These are phyloP conservation scores for Rotaria sp. DNA, from an alignment of 2,888 invertebrate species.

Conservation along the genomic window DNA sequence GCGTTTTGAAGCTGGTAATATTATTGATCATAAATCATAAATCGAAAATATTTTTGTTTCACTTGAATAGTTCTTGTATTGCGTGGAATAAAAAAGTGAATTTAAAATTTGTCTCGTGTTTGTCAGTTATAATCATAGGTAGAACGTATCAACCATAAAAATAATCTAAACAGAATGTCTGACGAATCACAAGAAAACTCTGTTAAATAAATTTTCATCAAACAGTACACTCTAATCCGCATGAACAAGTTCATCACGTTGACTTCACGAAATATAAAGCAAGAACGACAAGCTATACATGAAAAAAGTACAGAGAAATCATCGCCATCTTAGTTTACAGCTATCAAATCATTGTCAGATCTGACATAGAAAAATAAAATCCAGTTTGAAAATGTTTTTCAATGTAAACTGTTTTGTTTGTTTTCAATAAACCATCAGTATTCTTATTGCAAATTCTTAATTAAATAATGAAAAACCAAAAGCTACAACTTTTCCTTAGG, in stretches of 20 bases:
- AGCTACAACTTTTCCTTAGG: rapidly evolving
- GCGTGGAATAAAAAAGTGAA: too few species aligned
- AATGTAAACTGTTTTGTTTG: not conserved
- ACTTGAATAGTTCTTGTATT: too few species aligned
- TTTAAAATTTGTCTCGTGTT: too few species aligned
- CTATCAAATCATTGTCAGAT: not conserved
- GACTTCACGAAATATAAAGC: not conserved
- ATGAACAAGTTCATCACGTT: not conserved
- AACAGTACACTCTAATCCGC: not conserved
- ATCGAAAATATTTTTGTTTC: too few species aligned
- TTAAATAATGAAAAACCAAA: too few species aligned
- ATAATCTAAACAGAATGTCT: too few species aligned
- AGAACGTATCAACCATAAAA: too few species aligned
- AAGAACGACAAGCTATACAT: not conserved
- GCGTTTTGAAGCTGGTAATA: too few species aligned
- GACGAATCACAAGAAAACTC: too few species aligned
- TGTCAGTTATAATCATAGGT: too few species aligned
- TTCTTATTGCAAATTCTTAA: not conserved
- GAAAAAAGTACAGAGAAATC: not conserved
- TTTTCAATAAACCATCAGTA: not conserved
- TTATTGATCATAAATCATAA: too few species aligned
- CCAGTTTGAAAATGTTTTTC: not conserved
- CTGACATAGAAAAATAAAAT: not conserved
- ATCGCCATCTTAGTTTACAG: not conserved
- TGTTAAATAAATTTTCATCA: not conserved